Conservation (phyloP, 2,888 invertebrate genomes). For the Ornithoptera alexandrae region DNA sequence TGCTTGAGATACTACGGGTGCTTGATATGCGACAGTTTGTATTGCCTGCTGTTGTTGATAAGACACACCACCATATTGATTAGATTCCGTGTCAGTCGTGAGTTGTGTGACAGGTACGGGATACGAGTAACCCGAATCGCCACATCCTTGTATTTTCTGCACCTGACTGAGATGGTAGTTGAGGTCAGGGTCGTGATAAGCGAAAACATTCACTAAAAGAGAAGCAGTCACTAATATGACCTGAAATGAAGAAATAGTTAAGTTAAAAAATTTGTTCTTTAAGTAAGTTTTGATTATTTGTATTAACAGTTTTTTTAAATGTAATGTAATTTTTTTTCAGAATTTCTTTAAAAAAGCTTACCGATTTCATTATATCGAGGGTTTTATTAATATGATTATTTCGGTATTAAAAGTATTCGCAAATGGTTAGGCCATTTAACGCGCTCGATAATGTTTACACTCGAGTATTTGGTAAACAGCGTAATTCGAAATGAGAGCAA, state of each 20-base stretch:
- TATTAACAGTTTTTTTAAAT: background rate
- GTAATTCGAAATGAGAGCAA: conserved; percentile 78
- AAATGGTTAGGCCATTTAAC: conserved; percentile 27
- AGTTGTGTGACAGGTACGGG: conserved; percentile 77
- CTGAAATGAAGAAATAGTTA: conserved; percentile 49
- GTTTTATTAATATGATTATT: conserved; percentile 27
- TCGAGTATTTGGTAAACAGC: conserved; percentile 64
- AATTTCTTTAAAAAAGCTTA: conserved; percentile 42
- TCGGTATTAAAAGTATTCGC: conserved; percentile 28
- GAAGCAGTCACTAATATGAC: conserved; percentile 47
- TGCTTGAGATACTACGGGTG: conserved; percentile 53
- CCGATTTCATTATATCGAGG: conserved; percentile 57
- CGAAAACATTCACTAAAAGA: conserved; percentile 52
- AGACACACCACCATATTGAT: conserved; percentile 39
- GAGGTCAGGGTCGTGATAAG: conserved; percentile 73
- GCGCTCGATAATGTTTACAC: conserved; percentile 26
- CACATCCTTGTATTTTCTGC: conserved; percentile 58
- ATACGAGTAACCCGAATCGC: conserved; percentile 76
- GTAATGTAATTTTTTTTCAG: background rate
- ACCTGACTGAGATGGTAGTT: conserved; percentile 71
- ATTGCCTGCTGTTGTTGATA: conserved; percentile 47
- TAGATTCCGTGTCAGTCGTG: conserved; percentile 51
- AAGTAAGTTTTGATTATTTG: background rate
- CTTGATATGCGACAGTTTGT: conserved; percentile 36
- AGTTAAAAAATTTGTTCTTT: background rate